phyloP scores from a whole-genome alignment of 2,888 invertebrate genomes.

The Eristalinus sepulchralis region DNA sequence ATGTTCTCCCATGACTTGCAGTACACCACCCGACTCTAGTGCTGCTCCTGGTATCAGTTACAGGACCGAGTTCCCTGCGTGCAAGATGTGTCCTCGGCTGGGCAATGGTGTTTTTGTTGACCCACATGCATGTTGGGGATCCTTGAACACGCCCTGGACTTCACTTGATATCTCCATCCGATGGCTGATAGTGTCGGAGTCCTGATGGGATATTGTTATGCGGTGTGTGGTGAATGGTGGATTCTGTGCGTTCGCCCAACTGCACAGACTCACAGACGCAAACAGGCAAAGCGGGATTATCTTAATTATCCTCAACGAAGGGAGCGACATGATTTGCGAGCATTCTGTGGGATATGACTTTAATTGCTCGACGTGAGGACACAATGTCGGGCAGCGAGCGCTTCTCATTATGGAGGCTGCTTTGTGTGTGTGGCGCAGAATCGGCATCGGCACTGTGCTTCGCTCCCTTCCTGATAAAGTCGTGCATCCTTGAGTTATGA shows the following conservation, averaged over 20 bases:
- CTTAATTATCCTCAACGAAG: conserved; percentile 51
- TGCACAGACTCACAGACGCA: not conserved
- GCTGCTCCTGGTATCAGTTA: not conserved
- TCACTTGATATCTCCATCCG: conserved; percentile 4
- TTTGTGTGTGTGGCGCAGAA: not conserved
- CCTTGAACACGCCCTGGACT: not conserved
- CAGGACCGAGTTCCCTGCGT: conserved; percentile 1
- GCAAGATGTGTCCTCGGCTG: conserved; percentile 24
- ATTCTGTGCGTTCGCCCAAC: conserved; percentile 41
- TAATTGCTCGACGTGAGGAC: conserved; percentile 27
- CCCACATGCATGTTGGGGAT: conserved; percentile 34
- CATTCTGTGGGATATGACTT: conserved; percentile 28
- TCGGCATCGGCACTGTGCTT: not conserved
- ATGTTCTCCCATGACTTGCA: conserved; percentile 50
- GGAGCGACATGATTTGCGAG: conserved; percentile 53
- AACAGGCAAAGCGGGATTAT: conserved; percentile 24
- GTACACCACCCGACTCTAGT: conserved; percentile 5
- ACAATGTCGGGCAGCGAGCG: not conserved
- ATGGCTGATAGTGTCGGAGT: conserved; percentile 52
- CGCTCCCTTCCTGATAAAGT: not conserved
- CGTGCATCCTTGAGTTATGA: not conserved
- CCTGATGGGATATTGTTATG: conserved; percentile 14
- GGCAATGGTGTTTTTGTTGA: conserved; percentile 44
- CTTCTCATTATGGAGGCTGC: not conserved
- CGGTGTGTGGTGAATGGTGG: not conserved